A percentile compares a stretch with the other conserved stretches of the same genome.
Conservation (phyloP, 2,888 invertebrate species). For the Sarcophaga subvicina region DNA sequence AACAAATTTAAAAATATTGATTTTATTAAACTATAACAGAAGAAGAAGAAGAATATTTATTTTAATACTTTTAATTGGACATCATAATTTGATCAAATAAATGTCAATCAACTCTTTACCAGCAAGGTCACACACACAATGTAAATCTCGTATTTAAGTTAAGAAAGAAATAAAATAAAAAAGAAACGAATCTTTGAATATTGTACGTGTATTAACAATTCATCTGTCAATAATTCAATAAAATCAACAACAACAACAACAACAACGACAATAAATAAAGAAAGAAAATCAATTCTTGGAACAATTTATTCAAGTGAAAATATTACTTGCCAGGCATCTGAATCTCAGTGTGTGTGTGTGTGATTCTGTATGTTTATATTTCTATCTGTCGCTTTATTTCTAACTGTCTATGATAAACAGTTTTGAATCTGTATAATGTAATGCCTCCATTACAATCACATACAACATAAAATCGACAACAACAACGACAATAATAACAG, state of each 20-base stretch:
- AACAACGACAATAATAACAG: neutral
- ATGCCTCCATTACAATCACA: constrained; percentile 27
- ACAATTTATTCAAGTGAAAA: constrained; percentile 21
- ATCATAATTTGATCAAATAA: neutral
- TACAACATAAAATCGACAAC: constrained; percentile 14
- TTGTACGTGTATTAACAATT: neutral
- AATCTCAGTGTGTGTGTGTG: neutral
- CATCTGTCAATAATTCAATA: constrained; percentile 20
- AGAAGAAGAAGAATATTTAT: no score
- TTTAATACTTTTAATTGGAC: no score
- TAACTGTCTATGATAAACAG: constrained; percentile 18
- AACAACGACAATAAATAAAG: neutral
- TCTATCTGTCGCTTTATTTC: neutral
- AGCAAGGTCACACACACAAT: neutral
- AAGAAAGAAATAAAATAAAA: neutral
- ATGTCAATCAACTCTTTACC: neutral
- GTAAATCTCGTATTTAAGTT: neutral
- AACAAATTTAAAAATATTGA: no score
- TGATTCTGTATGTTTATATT: neutral
- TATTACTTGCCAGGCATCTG: constrained; percentile 26
- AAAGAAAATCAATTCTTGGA: neutral
- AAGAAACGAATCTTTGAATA: neutral
- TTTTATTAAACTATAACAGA: no score
- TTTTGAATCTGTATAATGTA: constrained; percentile 8
- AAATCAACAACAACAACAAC: neutral